Base-by-base conservation (phyloP, 1,140 invertebrate species). In the Dryas iulia region DNA sequence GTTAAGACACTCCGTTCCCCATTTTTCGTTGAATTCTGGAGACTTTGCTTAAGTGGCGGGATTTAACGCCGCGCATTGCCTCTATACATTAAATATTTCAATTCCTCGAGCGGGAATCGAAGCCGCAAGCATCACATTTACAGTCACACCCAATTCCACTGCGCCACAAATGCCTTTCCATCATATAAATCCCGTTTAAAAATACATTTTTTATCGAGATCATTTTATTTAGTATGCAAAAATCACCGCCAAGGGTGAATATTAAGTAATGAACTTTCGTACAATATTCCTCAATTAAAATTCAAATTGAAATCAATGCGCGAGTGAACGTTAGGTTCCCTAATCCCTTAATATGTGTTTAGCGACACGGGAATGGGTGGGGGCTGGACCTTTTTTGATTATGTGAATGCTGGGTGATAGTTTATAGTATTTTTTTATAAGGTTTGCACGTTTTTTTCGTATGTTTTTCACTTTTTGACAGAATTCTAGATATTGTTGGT, bases 221-320 rank as follows among this genome's bases (percentile, higher is more conserved):
- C 66, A 73, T 78, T 78, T 76, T 72, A 86, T 74, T 74, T 86
- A 87, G 83, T 87, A 91, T 89, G 87, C 86, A 90, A 91, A 91
- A 91, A 90, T 91, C 86, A 84, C 68, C 77, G 76, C 71, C 76
- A 75, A 77, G 89, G 87, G 86, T 87, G 89, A 90, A 91, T 89
- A 89, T 90, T 83, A 91, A 91, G 84, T 69, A 84, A 88, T 88
- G 89, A 87, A 84, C 87, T 89, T 88, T 87, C 87, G 82, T 84
- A 84, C 86, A 92, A 92, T 92, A 92, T 92, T 89, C 86, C 81
- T 77, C 88, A 91, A 92, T 92, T 92, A 92, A 92, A 91, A 91
- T 92, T 92, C 82, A 92, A 92, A 92, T 92, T 92, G 91, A 92
- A 92, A 92, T 91, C 90, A 91, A 92, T 92, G 90, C 88, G 84